Conservation (phyloP, 2,113 vertebrate species). For the Symphodus melops region DNA sequence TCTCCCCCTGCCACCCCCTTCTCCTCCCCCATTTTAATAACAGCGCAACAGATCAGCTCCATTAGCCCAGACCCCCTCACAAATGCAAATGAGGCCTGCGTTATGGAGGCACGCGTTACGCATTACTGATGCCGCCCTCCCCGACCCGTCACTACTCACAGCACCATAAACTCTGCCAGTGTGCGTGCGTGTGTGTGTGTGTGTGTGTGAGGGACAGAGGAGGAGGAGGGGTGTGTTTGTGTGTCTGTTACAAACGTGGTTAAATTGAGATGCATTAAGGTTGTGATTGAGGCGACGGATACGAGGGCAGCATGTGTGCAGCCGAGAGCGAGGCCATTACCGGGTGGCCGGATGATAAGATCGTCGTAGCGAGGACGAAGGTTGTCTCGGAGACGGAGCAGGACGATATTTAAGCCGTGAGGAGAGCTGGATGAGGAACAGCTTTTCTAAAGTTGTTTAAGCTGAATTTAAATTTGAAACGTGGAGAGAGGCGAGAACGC, state of each 20-base stretch:
- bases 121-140: slow-evolving; percentile 61
- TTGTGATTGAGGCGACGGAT: slow-evolving; percentile 50
- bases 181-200: slow-evolving; percentile 34
- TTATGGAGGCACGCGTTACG: slow-evolving; percentile 63
- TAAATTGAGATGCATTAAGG: slow-evolving; percentile 68
- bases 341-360: slow-evolving; percentile 37
- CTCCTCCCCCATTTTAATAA: slow-evolving; percentile 67
- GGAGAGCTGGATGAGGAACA: slow-evolving; percentile 3
- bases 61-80: slow-evolving; percentile 76
- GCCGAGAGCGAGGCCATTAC: slow-evolving; percentile 34
- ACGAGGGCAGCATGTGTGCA: slow-evolving; percentile 13
- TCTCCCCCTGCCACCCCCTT: not conserved
- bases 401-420: not conserved
- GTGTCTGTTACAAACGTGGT: slow-evolving; percentile 43
- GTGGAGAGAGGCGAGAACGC: too few species aligned
- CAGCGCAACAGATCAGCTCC: slow-evolving; percentile 73
- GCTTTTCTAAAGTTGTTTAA: too few species aligned
- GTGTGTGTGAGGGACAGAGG: slow-evolving; percentile 7
- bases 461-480: too few species aligned
- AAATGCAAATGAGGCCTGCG: slow-evolving; percentile 73
- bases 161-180: slow-evolving; percentile 34
- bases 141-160: slow-evolving; percentile 37
- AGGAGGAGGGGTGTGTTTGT: not conserved
- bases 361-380: slow-evolving; percentile 33
- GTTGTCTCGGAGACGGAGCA: slow-evolving; percentile 9